Evolutionary conservation across 2,797 vertebrate genomes (phyloP).

Genomic region (Galago senegalensis): DNA sequence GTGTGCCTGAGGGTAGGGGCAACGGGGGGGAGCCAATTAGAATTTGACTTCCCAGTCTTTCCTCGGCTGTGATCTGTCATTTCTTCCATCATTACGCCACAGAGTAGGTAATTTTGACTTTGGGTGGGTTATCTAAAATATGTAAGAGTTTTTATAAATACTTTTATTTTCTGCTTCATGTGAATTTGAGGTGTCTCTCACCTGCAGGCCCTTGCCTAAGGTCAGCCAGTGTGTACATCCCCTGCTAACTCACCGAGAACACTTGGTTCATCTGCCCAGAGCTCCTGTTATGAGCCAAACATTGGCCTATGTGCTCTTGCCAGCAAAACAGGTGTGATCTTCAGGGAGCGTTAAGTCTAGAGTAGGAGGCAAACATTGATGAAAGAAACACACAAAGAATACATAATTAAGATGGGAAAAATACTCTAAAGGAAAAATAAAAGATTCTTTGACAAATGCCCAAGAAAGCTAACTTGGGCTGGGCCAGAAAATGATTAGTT

Average conservation of each 20-base stretch:
- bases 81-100: background rate
- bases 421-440: background rate
- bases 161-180: background rate
- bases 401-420: background rate
- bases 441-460: background rate
- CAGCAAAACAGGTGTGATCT: background rate
- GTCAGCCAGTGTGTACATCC: no score
- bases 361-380: no score
- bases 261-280: background rate
- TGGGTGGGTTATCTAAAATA: background rate
- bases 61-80: background rate
- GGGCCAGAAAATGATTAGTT: background rate
- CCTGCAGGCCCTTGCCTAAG: background rate
- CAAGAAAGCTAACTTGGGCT: background rate
- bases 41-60: background rate
- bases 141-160: background rate
- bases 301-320: accelerated
- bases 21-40: background rate
- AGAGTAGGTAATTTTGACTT: background rate
- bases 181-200: background rate
- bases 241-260: accelerated
- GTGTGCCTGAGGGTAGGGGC: background rate
- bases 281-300: background rate
- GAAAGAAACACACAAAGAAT: background rate
- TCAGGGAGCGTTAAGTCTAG: background rate